Evolutionary conservation across 2,888 invertebrate species (phyloP).

Genomic region (Schizaphis graminum): DNA sequence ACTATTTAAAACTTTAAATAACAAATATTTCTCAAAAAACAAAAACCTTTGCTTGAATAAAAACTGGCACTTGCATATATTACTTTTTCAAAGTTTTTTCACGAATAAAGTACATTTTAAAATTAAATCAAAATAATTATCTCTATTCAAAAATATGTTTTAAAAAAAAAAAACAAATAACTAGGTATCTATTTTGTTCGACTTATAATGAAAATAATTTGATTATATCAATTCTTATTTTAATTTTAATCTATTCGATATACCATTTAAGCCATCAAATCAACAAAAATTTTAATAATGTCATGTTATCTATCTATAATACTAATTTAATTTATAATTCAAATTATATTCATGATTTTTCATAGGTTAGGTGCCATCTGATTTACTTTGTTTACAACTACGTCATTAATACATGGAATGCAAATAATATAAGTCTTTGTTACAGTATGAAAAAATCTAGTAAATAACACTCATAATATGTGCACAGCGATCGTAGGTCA

Average conservation of each 20-base stretch:
- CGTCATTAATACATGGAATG: neutral
- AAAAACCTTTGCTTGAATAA: no score
- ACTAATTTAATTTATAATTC: neutral
- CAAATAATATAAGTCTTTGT: neutral
- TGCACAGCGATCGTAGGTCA: slow-evolving; percentile 18
- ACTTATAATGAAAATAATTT: neutral
- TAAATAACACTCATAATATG: neutral
- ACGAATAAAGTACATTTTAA: neutral
- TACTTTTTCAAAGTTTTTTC: neutral
- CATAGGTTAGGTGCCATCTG: neutral
- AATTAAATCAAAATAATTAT: neutral
- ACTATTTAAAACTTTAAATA: no score
- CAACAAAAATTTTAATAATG: neutral
- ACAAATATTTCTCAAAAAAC: no score
- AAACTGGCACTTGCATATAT: no score
- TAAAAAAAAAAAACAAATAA: neutral
- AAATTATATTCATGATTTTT: neutral
- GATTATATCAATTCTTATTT: neutral
- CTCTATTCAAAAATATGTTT: neutral
- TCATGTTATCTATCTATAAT: neutral
- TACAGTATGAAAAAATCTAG: neutral
- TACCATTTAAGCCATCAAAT: neutral
- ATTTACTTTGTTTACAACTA: neutral
- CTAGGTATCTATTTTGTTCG: neutral
- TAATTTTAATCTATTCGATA: neutral